These are phyloP conservation scores for Champsocephalus gunnari DNA, from an alignment of 2,797 vertebrate species.

Conservation along the genomic window DNA sequence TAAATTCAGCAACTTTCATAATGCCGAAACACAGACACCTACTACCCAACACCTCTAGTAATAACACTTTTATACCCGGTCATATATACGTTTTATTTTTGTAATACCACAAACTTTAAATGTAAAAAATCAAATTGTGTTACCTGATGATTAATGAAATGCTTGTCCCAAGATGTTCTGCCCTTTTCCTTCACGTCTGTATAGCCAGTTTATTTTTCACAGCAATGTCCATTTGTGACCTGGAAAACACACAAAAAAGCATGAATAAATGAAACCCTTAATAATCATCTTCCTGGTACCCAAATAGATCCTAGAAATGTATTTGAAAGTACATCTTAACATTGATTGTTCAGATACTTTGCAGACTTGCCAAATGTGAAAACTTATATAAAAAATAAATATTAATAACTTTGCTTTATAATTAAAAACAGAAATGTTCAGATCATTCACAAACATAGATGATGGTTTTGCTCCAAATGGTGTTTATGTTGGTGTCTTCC, in stretches of 20 bases:
- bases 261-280: background rate
- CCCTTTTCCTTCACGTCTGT: background rate
- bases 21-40: too few relatives aligned
- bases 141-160: background rate
- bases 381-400: background rate
- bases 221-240: constrained; percentile 5
- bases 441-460: background rate
- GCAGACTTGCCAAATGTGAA: background rate
- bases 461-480: too few relatives aligned
- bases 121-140: background rate
- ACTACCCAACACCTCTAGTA: too few relatives aligned
- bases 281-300: background rate
- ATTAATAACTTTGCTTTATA: too few relatives aligned
- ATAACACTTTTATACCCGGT: too few relatives aligned
- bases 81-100: background rate
- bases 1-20: too few relatives aligned
- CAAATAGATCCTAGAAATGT: background rate
- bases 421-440: background rate
- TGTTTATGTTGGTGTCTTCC: constrained; percentile 21
- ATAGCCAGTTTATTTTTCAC: background rate
- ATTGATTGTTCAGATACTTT: background rate
- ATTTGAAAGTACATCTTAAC: background rate
- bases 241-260: constrained; percentile 3
- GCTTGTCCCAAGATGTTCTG: background rate
- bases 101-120: too few relatives aligned